Evolutionary conservation across 2,797 vertebrate genomes (phyloP).

Genomic region (Sparidentex hasta): DNA sequence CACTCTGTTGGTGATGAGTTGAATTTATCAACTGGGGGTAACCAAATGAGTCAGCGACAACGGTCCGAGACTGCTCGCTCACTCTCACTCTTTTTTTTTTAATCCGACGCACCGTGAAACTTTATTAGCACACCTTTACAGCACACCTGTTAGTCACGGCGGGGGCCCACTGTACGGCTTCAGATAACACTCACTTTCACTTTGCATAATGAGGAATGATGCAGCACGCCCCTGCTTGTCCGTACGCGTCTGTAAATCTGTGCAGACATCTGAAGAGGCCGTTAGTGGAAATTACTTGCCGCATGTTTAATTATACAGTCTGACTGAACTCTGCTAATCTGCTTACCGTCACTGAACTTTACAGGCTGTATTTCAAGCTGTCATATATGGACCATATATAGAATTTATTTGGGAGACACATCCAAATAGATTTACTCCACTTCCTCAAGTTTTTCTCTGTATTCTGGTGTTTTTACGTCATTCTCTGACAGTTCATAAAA

Average conservation of each 20-base stretch:
- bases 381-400: not conserved
- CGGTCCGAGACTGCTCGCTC: not conserved
- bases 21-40: not conserved
- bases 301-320: constrained; percentile 19
- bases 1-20: not conserved
- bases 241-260: not conserved
- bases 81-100: not conserved
- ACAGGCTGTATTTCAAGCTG: not conserved
- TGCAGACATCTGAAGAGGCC: not conserved
- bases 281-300: constrained; percentile 10
- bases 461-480: not conserved
- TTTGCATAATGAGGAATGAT: constrained; percentile 36
- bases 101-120: not conserved
- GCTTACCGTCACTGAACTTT: constrained; percentile 1
- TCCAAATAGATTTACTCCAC: not conserved
- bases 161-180: not conserved
- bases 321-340: constrained; percentile 15
- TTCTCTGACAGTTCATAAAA: not conserved
- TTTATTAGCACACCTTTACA: not conserved
- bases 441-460: not conserved
- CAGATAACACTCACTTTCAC: constrained; percentile 8
- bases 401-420: not conserved
- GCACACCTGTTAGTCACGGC: not conserved
- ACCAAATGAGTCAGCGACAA: not conserved
- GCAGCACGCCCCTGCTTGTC: constrained; percentile 29